Evolutionary conservation across 2,888 invertebrate species (phyloP).

Genomic region (Macrophya annulata): DNA sequence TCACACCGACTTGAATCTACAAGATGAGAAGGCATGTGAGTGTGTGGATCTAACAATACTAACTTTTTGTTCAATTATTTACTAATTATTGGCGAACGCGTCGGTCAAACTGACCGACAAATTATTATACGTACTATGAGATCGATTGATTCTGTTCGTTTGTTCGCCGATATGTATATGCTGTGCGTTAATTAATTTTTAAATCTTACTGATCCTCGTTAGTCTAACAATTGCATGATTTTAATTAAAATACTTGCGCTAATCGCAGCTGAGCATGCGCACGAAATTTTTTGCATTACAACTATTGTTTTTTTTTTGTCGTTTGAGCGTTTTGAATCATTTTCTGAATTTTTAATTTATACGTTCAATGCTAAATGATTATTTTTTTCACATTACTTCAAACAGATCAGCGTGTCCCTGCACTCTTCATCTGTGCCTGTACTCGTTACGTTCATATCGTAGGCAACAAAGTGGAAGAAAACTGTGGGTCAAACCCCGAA

Average conservation of each 20-base stretch:
- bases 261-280: not conserved
- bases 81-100: constrained; percentile 1
- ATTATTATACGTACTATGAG: no score
- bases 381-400: constrained; percentile 26
- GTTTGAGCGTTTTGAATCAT: not conserved
- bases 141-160: constrained; percentile 44
- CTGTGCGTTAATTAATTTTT: not conserved
- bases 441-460: constrained; percentile 78
- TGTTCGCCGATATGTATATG: not conserved
- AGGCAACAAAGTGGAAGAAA: constrained; percentile 71
- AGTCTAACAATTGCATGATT: constrained; percentile 14
- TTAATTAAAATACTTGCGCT: not conserved
- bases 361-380: not conserved
- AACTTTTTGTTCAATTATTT: constrained; percentile 66
- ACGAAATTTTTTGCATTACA: not conserved
- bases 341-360: not conserved
- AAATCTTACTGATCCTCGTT: constrained; percentile 15
- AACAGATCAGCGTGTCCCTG: constrained; percentile 76
- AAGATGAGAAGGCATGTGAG: constrained; percentile 79
- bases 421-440: constrained; percentile 78
- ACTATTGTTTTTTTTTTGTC: not conserved
- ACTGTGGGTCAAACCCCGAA: constrained; percentile 65
- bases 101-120: constrained; percentile 37
- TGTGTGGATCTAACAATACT: constrained; percentile 79
- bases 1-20: constrained; percentile 65